Base-by-base conservation (phyloP, 1,140 invertebrate genomes). In the Panulirus ornatus region DNA sequence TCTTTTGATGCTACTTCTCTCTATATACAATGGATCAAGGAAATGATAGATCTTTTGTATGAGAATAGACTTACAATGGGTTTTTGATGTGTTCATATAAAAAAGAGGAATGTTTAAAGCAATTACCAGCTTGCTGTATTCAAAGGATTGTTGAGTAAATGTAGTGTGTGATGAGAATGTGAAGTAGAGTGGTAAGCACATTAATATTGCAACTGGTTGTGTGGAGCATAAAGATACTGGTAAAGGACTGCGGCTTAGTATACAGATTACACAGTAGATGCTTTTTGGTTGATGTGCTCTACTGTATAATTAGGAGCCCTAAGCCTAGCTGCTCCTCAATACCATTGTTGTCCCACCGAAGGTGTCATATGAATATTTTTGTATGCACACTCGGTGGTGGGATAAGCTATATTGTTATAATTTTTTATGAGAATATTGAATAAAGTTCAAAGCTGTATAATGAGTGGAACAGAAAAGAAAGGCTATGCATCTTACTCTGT, bases 271-370 rank as follows among this genome's bases (percentile, higher is more conserved):
- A 89, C 81, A 89, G 88, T 89, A 82, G 88, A 89, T 40, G 88
- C 88, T 58, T 51, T 89, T 89, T 89, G 79, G 81, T 76, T 83
- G 44, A 78, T 54, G n/a, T 58, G 88, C 88, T 89, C 88, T 82
- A 89, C 88, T 89, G 88, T 83, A 58, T 89, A 89, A 89, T 89
- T 89, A 89, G 88, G 88, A 89, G 88, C 88, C 88, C 88, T 89
- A 89, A 51, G 88, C 88, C 88, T 38, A 34, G 78, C 63, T 44
- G 81, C 84, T 82, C 70, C 40, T 47, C n/a, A 34, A 40, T 51
- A 51, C 27, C 44, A 30, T 51, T 36, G 71, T 54, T 58, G 16
- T 58, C 73, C 14, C 27, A 36, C 30, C 47, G 76, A 75, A 36
- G 42, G n/a, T 19, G 76, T 27, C 22, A 51, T 34, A 47, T 40